Percentiles rank a stretch among this genome's conserved stretches.
These are phyloP conservation scores for Felis chaus DNA, from an alignment of 2,113 vertebrate genomes.

Conservation along the genomic window DNA sequence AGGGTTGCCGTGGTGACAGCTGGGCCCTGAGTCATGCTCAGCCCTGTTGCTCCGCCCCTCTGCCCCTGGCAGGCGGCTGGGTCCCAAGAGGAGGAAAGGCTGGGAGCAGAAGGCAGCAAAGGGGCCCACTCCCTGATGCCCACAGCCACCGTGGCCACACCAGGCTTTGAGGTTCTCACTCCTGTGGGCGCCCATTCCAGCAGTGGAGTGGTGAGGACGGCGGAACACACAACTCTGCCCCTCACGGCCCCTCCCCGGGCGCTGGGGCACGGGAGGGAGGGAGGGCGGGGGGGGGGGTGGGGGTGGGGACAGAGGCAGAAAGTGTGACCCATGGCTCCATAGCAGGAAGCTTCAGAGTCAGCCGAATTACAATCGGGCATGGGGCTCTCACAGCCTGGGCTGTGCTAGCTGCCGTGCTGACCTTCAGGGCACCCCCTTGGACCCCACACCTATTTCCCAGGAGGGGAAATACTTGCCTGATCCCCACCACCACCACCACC, in stretches of 20 bases:
- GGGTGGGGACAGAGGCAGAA: neutral
- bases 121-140: neutral
- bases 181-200: neutral
- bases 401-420: neutral
- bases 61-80: neutral
- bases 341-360: neutral
- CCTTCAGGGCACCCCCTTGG: neutral
- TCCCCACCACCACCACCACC: neutral
- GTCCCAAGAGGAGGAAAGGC: neutral
- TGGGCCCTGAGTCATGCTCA: slow-evolving; percentile 81
- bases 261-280: neutral
- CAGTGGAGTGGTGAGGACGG: neutral
- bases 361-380: no score
- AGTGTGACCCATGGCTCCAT: neutral
- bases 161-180: neutral
- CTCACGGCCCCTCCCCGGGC: no score
- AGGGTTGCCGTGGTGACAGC: slow-evolving; percentile 82
- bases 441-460: neutral
- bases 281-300: no score
- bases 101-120: neutral
- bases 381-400: neutral
- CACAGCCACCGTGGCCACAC: neutral
- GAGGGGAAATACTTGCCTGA: neutral
- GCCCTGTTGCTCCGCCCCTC: slow-evolving; percentile 63
- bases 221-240: neutral